phyloP scores from a whole-genome alignment of 2,888 invertebrate species.

The Agriopis leucophaearia region DNA sequence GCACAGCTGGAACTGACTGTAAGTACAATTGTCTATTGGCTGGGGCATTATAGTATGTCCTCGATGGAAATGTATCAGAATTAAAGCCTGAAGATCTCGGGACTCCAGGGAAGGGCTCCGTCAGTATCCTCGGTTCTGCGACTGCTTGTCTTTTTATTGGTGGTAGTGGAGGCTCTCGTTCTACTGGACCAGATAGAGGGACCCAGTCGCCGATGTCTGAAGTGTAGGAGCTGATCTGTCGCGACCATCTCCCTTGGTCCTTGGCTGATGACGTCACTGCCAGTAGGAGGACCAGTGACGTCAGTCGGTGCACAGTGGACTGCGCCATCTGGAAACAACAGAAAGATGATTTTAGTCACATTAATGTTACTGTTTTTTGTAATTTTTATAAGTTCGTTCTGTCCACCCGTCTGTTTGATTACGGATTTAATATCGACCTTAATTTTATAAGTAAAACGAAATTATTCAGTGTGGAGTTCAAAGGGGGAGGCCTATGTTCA shows the following conservation, averaged over 20 bases:
- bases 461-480: too few relatives aligned
- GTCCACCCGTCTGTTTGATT: too few relatives aligned
- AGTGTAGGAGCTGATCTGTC: constrained; percentile 81
- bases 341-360: constrained; percentile 21
- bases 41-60: constrained; percentile 68
- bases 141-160: constrained; percentile 77
- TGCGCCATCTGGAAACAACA: constrained; percentile 74
- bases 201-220: constrained; percentile 82
- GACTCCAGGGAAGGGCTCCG: constrained; percentile 75
- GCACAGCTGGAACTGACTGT: constrained; percentile 73
- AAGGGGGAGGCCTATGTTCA: too few relatives aligned
- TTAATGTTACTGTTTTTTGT: not conserved
- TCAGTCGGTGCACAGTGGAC: constrained; percentile 61
- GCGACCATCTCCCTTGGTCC: constrained; percentile 78
- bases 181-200: constrained; percentile 71
- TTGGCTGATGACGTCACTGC: constrained; percentile 61
- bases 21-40: constrained; percentile 74
- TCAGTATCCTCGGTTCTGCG: constrained; percentile 79
- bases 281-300: constrained; percentile 64
- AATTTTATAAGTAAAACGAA: too few relatives aligned
- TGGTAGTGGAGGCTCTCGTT: constrained; percentile 59
- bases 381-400: too few relatives aligned
- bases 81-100: constrained; percentile 65
- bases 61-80: constrained; percentile 69
- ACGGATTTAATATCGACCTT: too few relatives aligned